Base-by-base conservation (phyloP, 2,797 vertebrate species). In the Clarias pachynema region DNA sequence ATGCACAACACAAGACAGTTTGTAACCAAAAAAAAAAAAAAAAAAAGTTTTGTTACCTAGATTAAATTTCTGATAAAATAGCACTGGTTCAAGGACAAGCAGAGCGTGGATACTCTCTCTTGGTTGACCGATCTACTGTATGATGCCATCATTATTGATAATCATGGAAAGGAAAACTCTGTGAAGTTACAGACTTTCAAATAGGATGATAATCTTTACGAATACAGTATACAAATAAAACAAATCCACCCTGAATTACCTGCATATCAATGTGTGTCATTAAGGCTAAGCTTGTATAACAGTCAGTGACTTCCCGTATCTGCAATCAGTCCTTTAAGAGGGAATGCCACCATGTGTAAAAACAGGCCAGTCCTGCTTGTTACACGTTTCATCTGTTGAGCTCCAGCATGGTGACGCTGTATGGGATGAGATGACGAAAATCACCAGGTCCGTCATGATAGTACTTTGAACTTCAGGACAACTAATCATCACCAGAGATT, bases 11-110 rank as follows among this genome's bases (percentile, higher is more conserved):
- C n/a, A 22, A 29, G 49, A 15, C 3, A 75, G 26, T 14, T 40
- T 2, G n/a, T 72, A 70, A 40, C 40, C 40, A 0, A 8, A 44
- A 44, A 57, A 57, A 15, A 18, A 57, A n/a, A n/a, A 15, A 57
- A 57, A 59, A 20, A 40, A 7, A 6, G 2, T 56, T 20, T 16
- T 24, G 3, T 56, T 34, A 29, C 1, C 40, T 18, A 29, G 73
- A 75, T 31, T 57, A 75, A 57, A 75, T 75, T 75, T 53, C 8
- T 22, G 53, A 56, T 29, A 53, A 56, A 74, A 74, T 26, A 53
- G 4, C 70, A 53, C 70, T 44, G 22, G 37, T 12, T n/a, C 22
- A 72, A 72, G 34, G 22, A 74, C n/a, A 74, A 56, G 0, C 44
- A 26, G 49, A 31, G 26, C 1, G 8, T 31, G 53, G 6, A 5